phyloP scores from a whole-genome alignment of 2,797 vertebrate genomes.

The Vireo griseus region DNA sequence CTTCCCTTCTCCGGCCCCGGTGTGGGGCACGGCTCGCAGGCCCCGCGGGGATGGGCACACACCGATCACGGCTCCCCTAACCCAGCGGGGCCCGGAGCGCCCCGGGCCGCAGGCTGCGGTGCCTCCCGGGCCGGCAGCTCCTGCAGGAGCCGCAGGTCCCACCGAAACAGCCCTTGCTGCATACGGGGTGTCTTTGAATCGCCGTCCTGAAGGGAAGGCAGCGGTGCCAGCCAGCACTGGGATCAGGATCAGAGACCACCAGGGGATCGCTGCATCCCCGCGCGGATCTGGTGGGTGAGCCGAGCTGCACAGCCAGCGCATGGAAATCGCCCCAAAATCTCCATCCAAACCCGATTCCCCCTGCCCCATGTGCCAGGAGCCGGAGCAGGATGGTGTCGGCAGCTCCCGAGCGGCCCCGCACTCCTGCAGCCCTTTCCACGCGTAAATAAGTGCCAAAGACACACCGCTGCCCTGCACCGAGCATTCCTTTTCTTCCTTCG shows the following conservation, averaged over 20 bases:
- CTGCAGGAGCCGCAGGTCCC: not conserved
- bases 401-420: rapidly evolving
- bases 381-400: not conserved
- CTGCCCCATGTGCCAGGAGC: not conserved
- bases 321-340: not conserved
- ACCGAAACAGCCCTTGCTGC: rapidly evolving
- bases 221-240: not conserved
- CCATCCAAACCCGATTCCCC: rapidly evolving
- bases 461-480: rapidly evolving
- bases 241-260: rapidly evolving
- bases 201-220: not conserved
- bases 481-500: not conserved
- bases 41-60: too few relatives aligned
- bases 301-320: rapidly evolving
- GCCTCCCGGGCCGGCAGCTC: not conserved
- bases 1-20: not conserved
- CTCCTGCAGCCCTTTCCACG: rapidly evolving
- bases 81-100: not conserved
- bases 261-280: not conserved
- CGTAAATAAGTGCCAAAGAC: rapidly evolving
- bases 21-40: too few relatives aligned
- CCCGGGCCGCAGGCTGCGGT: too few relatives aligned
- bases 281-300: too few relatives aligned
- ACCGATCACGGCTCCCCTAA: too few relatives aligned
- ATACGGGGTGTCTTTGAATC: rapidly evolving